Base-by-base conservation (phyloP, 37 sponge, comb jelly and placozoan genomes). In the Mnemiopsis leidyi region DNA sequence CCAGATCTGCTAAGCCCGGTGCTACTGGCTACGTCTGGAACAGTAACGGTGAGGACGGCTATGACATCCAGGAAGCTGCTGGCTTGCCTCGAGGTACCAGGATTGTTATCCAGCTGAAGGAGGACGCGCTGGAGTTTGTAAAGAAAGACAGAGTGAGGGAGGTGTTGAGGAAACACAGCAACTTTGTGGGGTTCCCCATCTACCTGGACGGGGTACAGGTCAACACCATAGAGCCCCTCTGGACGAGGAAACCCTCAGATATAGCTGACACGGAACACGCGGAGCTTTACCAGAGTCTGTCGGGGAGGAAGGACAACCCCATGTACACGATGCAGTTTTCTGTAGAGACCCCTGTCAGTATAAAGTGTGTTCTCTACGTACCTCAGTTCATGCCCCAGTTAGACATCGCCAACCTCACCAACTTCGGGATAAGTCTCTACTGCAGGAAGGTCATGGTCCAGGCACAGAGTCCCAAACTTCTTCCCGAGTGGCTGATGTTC, bases 151-250 rank as follows among this genome's bases (percentile, higher is more conserved):
- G 79, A 20, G 39, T 95, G 16, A 30, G 93, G 67, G 94, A 69
- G 28, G 92, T 95, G 30, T 36, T 95, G 21, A 82, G 85, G 24
- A 95, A 94, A 82, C 93, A 95, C 95, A 94, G 93, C 92, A 95
- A 95, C 83, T 95, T 95, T 68, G 94, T 95, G 23, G 94, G 94
- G 36, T 95, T 92, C 35, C 95, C 95, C 18, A 94, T 95, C 31
- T 94, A 69, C 39, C 67, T 95, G 34, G 73, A 82, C 26, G 95
- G 95, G 0, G 38, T 73, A 20, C 92, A 94, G 69, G 92, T 94
- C 30, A 95, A 95, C 68, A 95, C 94, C 1, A 35, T 94, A 69
- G 93, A 95, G n/a, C 92, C 95, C 0, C 48, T 95, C 23, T 95
- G 95, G 95, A 77, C 71, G 5, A 28, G 39, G 33, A 76, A 69